Evolutionary conservation across 1,140 invertebrate species (phyloP).

Genomic region (Platyscapa corneri): DNA sequence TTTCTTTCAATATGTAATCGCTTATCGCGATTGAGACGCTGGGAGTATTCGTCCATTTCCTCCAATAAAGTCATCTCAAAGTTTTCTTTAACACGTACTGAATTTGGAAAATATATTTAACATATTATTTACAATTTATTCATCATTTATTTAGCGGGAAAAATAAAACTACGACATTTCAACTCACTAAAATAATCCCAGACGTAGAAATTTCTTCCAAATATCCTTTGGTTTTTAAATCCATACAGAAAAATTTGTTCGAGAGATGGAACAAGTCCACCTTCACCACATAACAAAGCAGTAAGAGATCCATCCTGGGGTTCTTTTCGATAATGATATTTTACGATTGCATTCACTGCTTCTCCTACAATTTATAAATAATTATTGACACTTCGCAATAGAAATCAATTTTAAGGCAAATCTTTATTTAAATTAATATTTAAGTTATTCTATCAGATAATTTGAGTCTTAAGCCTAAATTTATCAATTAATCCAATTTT

Average conservation of each 20-base stretch:
- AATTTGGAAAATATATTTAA: conserved; percentile 61
- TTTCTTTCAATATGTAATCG: conserved; percentile 69
- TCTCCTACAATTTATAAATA: conserved; percentile 78
- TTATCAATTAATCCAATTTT: too few relatives aligned
- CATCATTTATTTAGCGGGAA: not conserved
- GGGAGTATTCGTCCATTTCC: conserved; percentile 73
- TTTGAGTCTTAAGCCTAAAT: too few relatives aligned
- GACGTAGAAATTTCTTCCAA: conserved; percentile 95
- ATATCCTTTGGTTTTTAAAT: conserved; percentile 92
- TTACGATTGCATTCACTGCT: conserved; percentile 97
- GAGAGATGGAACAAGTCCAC: conserved; percentile 92
- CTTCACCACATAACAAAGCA: conserved; percentile 94
- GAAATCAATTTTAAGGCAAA: conserved; percentile 19
- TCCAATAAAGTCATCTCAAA: conserved; percentile 85
- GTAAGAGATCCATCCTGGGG: conserved; percentile 92
- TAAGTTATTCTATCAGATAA: too few relatives aligned
- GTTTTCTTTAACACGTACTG: conserved; percentile 89
- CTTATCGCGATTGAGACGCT: conserved; percentile 66
- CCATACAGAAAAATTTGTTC: conserved; percentile 96
- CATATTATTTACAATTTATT: not conserved
- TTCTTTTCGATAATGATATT: conserved; percentile 91
- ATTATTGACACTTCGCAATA: conserved; percentile 53
- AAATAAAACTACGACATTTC: not conserved
- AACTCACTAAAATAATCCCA: conserved; percentile 97
- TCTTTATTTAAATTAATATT: not conserved